Percentiles rank a stretch among this genome's conserved stretches.
phyloP scores from a whole-genome alignment of 2,888 invertebrate species.

The Theretra japonica region DNA sequence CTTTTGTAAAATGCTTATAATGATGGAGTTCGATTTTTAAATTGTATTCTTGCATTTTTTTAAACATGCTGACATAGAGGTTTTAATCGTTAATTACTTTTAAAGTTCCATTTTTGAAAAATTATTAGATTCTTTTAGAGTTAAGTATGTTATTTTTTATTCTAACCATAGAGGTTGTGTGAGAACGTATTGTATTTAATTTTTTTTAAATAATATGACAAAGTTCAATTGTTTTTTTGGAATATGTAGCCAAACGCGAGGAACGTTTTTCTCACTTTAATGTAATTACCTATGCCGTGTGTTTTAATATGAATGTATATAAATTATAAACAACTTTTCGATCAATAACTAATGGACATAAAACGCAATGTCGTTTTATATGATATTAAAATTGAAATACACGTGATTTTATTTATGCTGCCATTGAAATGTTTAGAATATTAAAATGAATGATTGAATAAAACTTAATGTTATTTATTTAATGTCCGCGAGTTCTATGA shows the following conservation, averaged over 20 bases:
- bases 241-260: too few species aligned
- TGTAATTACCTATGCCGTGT: too few species aligned
- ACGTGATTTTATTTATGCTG: neutral
- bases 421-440: constrained; percentile 5
- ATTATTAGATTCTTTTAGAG: neutral
- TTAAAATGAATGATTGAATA: neutral
- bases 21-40: too few species aligned
- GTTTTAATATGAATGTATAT: too few species aligned
- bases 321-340: too few species aligned
- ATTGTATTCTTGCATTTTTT: too few species aligned
- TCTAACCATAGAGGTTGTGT: too few species aligned
- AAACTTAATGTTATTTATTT: neutral
- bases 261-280: too few species aligned
- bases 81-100: neutral
- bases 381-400: neutral
- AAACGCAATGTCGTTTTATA: neutral
- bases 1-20: too few species aligned
- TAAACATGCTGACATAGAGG: neutral
- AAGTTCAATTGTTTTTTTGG: too few species aligned
- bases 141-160: too few species aligned
- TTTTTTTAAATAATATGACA: neutral
- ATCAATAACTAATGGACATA: too few species aligned
- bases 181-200: neutral
- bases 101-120: neutral
- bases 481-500: neutral